These are phyloP conservation scores for Ornithoptera alexandrae DNA, from an alignment of 2,888 invertebrate genomes.

Conservation along the genomic window DNA sequence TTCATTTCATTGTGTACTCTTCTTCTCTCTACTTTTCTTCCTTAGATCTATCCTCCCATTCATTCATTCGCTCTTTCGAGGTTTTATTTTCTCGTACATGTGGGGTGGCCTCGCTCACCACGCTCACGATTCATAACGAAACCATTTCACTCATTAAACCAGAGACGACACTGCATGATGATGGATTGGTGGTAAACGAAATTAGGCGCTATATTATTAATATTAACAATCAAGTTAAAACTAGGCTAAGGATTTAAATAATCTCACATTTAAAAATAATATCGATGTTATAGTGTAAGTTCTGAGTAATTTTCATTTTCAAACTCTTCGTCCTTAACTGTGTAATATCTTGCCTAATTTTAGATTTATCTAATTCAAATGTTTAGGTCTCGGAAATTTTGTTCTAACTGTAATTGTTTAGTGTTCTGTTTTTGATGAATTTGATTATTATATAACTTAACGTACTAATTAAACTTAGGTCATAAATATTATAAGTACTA, in stretches of 20 bases:
- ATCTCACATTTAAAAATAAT: background rate
- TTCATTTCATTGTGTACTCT: background rate
- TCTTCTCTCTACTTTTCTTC: background rate
- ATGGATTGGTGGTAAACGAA: background rate
- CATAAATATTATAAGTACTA: background rate
- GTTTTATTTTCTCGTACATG: no score
- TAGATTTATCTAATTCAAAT: background rate
- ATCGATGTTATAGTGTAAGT: background rate
- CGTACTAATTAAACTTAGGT: background rate
- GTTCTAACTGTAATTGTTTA: background rate
- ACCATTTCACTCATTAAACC: background rate
- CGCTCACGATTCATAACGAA: background rate
- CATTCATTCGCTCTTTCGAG: no score
- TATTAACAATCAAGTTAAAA: background rate
- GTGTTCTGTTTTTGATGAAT: background rate
- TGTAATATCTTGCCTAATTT: conserved; percentile 2
- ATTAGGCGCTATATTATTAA: conserved; percentile 6
- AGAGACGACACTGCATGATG: background rate
- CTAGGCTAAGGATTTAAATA: background rate
- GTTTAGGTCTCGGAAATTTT: background rate
- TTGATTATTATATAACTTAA: background rate
- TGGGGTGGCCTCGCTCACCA: background rate
- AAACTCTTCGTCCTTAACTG: background rate
- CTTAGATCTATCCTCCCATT: no score
- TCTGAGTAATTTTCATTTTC: background rate